These are phyloP conservation scores for Cyphomyrus discorhynchus DNA, from an alignment of 2,113 vertebrate genomes.

Conservation along the genomic window DNA sequence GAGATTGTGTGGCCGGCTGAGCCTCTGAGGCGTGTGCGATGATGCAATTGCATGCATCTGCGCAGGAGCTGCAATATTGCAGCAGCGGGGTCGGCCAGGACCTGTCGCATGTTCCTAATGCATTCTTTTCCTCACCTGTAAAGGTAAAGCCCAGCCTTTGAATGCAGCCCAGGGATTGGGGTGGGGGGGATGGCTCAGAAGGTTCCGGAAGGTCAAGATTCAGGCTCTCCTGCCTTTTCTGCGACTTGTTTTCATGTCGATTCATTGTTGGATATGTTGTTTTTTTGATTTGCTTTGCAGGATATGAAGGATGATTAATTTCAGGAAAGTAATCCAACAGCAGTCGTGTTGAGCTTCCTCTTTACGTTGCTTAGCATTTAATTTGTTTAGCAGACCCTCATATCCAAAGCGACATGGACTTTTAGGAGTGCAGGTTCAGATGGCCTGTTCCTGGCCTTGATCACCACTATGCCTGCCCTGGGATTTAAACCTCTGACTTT, in stretches of 20 bases:
- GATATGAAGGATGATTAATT: neutral
- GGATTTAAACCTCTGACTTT: neutral
- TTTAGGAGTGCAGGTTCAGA: neutral
- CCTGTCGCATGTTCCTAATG: neutral
- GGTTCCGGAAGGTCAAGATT: neutral
- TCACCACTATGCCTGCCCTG: neutral
- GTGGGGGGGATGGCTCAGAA: neutral
- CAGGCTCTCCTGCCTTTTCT: neutral
- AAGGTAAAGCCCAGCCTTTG: neutral
- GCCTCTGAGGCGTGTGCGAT: neutral
- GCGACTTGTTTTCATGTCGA: neutral
- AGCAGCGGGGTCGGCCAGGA: neutral
- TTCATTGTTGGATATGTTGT: neutral
- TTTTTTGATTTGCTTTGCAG: neutral
- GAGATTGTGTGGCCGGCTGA: neutral
- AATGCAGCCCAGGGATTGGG: neutral
- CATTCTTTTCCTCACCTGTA: neutral
- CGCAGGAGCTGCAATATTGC: neutral
- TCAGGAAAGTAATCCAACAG: neutral
- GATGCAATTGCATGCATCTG: constrained; percentile 24
- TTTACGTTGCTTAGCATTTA: neutral
- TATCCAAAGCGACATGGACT: neutral
- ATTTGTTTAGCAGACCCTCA: neutral
- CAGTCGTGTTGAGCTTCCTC: neutral
- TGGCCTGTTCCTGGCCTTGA: neutral